Conservation (phyloP, 2,797 vertebrate species). For the Lycodopsis pacificus region DNA sequence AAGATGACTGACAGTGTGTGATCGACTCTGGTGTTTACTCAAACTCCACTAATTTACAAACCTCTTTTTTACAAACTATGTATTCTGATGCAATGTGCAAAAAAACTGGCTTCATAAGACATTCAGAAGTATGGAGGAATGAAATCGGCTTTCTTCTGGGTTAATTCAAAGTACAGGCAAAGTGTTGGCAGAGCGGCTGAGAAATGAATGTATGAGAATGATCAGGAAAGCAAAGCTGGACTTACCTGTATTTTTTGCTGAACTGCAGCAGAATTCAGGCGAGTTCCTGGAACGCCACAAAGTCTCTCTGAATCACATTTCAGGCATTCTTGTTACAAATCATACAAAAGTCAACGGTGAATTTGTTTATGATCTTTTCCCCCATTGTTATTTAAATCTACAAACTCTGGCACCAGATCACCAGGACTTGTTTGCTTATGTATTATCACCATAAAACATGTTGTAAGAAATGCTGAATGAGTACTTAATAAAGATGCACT, state of each 20-base stretch:
- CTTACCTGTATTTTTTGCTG: constrained; percentile 15
- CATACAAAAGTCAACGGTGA: no score
- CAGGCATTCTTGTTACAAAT: not conserved
- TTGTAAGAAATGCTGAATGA: not conserved
- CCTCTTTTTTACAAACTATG: not conserved
- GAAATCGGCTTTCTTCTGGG: constrained; percentile 22
- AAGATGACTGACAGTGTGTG: not conserved
- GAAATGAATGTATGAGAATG: constrained; percentile 24
- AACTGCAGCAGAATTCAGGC: not conserved
- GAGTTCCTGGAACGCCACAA: not conserved
- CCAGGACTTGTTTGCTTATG: no score
- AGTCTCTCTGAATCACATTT: not conserved
- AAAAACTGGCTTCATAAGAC: not conserved
- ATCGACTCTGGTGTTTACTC: not conserved
- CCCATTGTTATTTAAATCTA: not conserved
- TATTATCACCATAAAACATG: not conserved
- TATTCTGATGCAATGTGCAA: constrained; percentile 2
- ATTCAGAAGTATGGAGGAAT: constrained; percentile 9
- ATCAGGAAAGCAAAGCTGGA: constrained; percentile 26
- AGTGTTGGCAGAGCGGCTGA: constrained; percentile 27
- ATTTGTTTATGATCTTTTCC: not conserved
- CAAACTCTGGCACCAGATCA: not conserved
- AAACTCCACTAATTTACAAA: not conserved
- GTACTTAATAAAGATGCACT: not conserved
- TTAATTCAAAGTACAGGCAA: constrained; percentile 22